These are phyloP conservation scores for Acropternis orthonyx DNA, from an alignment of 2,797 vertebrate genomes.

Conservation along the genomic window DNA sequence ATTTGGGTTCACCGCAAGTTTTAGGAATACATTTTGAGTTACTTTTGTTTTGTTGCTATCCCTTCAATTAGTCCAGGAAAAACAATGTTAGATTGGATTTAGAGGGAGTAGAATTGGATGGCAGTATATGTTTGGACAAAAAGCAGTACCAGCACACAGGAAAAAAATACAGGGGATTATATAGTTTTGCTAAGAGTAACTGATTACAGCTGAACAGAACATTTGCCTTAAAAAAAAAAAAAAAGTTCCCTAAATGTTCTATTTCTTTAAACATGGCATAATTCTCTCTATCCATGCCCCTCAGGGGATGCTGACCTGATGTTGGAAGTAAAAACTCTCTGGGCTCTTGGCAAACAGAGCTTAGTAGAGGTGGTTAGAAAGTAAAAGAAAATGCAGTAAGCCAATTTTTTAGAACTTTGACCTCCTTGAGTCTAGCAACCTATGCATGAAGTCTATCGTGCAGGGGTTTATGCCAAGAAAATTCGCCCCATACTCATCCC, in stretches of 20 bases:
- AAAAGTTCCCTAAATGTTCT: not conserved
- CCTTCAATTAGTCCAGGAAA: not conserved
- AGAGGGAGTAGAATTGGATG: not conserved
- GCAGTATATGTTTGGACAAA: not conserved
- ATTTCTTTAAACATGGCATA: not conserved
- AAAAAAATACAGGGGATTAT: not conserved
- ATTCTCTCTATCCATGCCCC: not conserved
- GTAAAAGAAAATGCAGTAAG: not conserved
- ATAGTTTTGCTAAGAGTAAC: not conserved
- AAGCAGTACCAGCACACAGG: not conserved
- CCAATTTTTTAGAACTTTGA: not conserved
- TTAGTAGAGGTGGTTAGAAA: not conserved
- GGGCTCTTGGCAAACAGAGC: not conserved
- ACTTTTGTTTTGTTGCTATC: not conserved
- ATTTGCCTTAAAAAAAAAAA: not conserved
- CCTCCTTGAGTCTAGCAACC: not conserved
- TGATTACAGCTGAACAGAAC: not conserved
- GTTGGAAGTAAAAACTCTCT: not conserved
- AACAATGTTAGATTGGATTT: not conserved
- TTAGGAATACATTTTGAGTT: not conserved
- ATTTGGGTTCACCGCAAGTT: not conserved
- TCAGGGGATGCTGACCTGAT: not conserved
- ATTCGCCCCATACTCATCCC: not conserved
- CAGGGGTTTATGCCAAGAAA: not conserved
- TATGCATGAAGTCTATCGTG: not conserved